A percentile compares a stretch with the other conserved stretches of the same genome.
These are phyloP conservation scores for Metellina segmentata DNA, from an alignment of 2,888 invertebrate species.

Conservation along the genomic window DNA sequence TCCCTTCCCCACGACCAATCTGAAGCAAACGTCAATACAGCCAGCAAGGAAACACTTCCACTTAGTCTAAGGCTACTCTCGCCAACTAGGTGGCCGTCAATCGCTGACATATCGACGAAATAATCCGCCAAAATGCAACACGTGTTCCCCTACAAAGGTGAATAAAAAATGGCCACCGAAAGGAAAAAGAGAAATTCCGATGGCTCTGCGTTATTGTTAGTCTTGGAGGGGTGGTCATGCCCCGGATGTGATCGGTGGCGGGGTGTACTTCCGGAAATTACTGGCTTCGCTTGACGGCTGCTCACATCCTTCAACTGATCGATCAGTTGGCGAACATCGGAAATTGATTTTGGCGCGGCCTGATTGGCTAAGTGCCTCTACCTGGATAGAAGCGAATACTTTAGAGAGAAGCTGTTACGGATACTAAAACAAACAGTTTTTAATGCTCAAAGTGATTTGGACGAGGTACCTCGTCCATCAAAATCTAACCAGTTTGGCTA, in stretches of 20 bases:
- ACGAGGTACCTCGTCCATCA: no score
- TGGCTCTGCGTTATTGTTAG: conserved; percentile 72
- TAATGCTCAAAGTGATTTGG: no score
- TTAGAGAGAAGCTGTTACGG: no score
- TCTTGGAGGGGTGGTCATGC: conserved; percentile 64
- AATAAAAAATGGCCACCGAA: conserved; percentile 6
- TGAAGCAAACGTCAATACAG: no score
- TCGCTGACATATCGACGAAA: no score
- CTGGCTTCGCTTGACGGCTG: conserved; percentile 58
- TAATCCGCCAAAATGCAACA: conserved; percentile 41
- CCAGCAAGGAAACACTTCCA: neutral
- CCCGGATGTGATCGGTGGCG: conserved; percentile 73
- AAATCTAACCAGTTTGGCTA: no score
- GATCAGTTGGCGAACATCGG: conserved; percentile 56
- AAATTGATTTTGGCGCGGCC: conserved; percentile 65
- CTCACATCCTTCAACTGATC: conserved; percentile 63
- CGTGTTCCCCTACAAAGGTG: conserved; percentile 22
- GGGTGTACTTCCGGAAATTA: conserved; percentile 74
- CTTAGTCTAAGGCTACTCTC: neutral
- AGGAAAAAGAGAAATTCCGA: conserved; percentile 43
- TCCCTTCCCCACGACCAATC: no score
- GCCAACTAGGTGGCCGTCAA: neutral
- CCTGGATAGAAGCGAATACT: neutral
- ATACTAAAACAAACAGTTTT: no score
- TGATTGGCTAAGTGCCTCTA: neutral